Conservation (phyloP, 35 echinoderm and acorn worm species). For the Hemicentrotus pulcherrimus region DNA sequence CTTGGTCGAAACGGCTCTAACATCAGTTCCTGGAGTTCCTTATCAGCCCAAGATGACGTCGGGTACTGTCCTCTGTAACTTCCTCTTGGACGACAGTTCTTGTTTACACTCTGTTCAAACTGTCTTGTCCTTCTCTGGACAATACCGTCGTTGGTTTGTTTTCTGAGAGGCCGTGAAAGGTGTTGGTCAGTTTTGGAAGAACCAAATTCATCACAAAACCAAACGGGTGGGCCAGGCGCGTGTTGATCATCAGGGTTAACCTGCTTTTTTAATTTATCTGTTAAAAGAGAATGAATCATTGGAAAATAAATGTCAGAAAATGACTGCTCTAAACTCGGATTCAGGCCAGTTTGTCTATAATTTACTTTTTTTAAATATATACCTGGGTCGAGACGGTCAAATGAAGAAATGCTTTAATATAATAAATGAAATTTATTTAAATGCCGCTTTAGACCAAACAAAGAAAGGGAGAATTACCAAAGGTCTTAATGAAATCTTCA, state of each 20-base stretch:
- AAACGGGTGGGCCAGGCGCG: no score
- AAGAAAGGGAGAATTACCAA: no score
- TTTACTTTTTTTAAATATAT: no score
- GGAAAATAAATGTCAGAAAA: neutral
- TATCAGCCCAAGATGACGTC: neutral
- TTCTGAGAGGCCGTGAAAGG: neutral
- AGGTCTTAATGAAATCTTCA: no score
- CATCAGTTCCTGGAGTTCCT: neutral
- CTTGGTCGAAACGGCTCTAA: neutral
- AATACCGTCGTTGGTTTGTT: neutral
- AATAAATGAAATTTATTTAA: no score
- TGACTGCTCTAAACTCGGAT: no score
- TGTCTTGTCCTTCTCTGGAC: neutral
- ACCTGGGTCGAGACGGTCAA: no score
- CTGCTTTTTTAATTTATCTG: neutral
- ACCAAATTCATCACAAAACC: neutral
- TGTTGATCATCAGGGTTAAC: neutral
- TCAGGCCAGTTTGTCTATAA: no score
- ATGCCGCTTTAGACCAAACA: no score
- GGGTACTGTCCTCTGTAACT: neutral
- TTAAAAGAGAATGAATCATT: neutral
- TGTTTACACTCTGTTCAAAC: neutral
- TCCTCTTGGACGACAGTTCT: neutral
- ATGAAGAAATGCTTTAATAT: no score
- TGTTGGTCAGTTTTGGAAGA: neutral